These are phyloP conservation scores for Condylura cristata DNA, from an alignment of 2,113 vertebrate species.

Conservation along the genomic window DNA sequence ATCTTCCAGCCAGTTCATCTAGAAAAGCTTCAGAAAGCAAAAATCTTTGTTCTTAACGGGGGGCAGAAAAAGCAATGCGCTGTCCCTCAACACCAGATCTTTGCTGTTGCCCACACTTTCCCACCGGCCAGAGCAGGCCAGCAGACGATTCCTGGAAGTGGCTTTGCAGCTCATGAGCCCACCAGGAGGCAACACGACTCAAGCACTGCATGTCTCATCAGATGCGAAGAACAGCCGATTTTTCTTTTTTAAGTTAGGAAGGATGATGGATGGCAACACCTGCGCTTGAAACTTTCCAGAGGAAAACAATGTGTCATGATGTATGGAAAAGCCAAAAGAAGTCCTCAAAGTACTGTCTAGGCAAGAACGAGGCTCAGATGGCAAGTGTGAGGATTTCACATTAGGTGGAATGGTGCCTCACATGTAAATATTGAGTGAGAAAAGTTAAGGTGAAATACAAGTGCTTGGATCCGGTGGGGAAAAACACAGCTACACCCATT, in stretches of 20 bases:
- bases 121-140: background rate
- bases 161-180: background rate
- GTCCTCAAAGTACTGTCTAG: slow-evolving; percentile 5
- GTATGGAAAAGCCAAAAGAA: background rate
- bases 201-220: background rate
- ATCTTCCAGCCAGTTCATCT: background rate
- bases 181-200: background rate
- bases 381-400: background rate
- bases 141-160: background rate
- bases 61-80: background rate
- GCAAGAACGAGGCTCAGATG: background rate
- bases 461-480: background rate
- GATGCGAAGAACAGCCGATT: background rate
- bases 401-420: background rate
- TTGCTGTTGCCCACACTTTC: background rate
- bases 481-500: background rate
- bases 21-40: background rate
- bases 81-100: background rate
- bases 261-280: background rate
- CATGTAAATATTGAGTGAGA: slow-evolving; percentile 19
- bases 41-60: background rate
- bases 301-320: slow-evolving; percentile 12
- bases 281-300: slow-evolving; percentile 11
- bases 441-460: background rate
- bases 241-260: background rate